Conservation (phyloP, 1,140 invertebrate species). For the Hesperophylax magnus region DNA sequence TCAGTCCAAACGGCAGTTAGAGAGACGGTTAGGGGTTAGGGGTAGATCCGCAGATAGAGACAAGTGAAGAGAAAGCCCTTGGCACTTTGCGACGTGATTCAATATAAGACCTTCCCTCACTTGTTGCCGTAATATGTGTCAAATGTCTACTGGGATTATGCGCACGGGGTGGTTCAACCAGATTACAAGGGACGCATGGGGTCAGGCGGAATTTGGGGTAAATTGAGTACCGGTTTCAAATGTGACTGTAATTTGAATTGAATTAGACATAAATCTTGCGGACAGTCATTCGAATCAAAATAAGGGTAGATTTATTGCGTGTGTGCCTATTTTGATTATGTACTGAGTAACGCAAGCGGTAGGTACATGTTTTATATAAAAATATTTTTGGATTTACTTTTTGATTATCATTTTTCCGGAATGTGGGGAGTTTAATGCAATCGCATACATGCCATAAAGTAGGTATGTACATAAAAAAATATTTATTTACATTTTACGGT, state of each 20-base stretch:
- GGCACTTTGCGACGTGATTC: constrained; percentile 48
- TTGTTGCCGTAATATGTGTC: constrained; percentile 45
- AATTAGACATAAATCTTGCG: background rate
- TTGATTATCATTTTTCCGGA: too few relatives aligned
- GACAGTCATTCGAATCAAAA: background rate
- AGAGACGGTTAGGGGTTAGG: constrained; percentile 10
- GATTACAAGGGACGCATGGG: constrained; percentile 1
- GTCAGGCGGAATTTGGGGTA: background rate
- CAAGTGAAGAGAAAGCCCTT: constrained; percentile 34
- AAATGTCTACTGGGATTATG: constrained; percentile 30
- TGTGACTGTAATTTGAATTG: constrained; percentile 6
- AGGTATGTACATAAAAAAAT: too few relatives aligned
- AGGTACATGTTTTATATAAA: too few relatives aligned
- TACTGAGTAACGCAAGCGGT: too few relatives aligned
- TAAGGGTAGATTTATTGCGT: background rate
- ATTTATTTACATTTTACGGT: too few relatives aligned
- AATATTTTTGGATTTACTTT: too few relatives aligned
- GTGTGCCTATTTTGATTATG: background rate
- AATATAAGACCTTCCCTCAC: constrained; percentile 40
- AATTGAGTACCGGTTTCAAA: constrained; percentile 1
- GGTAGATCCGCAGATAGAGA: constrained; percentile 25
- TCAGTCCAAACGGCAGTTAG: constrained; percentile 25
- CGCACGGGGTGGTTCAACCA: background rate
- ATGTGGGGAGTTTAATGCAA: too few relatives aligned
- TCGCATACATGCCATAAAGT: too few relatives aligned